A percentile compares a stretch with the other conserved stretches of the same genome.
These are phyloP conservation scores for Plestiodon gilberti DNA, from an alignment of 2,113 vertebrate species.

Conservation along the genomic window DNA sequence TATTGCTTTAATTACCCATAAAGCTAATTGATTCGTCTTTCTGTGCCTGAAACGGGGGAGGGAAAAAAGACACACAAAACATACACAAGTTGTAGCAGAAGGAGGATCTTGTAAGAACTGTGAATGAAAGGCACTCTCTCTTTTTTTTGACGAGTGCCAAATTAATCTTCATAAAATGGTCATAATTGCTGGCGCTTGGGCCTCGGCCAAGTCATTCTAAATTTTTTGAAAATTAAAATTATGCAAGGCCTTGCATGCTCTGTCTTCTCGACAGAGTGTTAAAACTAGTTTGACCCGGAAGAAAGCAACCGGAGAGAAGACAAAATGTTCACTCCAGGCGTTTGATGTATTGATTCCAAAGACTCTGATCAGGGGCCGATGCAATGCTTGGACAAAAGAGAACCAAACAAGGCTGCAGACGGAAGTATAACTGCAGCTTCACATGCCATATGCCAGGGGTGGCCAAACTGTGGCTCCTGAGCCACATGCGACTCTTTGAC, in stretches of 20 bases:
- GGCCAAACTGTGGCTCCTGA: too few species aligned
- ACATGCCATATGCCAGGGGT: too few species aligned
- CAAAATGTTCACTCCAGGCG: background rate
- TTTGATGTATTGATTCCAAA: background rate
- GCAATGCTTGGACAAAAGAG: background rate
- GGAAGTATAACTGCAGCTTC: background rate
- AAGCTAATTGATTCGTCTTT: constrained; percentile 63
- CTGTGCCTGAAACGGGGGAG: constrained; percentile 23
- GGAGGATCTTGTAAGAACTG: constrained; percentile 32
- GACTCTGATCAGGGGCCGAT: background rate
- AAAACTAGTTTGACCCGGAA: background rate
- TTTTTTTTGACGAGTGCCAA: constrained; percentile 53
- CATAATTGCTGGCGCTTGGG: constrained; percentile 55
- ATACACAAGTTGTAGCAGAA: constrained; percentile 12
- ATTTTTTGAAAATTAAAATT: background rate
- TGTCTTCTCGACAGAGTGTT: background rate
- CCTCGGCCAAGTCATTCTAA: constrained; percentile 35
- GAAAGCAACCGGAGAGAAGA: background rate
- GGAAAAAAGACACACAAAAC: background rate
- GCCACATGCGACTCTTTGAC: too few species aligned
- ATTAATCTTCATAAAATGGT: constrained; percentile 60
- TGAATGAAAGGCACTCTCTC: constrained; percentile 26
- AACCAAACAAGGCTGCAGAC: background rate
- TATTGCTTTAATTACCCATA: constrained; percentile 48
- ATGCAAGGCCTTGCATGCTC: background rate